Evolutionary conservation across 2,113 vertebrate species (phyloP).

Genomic region (Papio anubis): DNA sequence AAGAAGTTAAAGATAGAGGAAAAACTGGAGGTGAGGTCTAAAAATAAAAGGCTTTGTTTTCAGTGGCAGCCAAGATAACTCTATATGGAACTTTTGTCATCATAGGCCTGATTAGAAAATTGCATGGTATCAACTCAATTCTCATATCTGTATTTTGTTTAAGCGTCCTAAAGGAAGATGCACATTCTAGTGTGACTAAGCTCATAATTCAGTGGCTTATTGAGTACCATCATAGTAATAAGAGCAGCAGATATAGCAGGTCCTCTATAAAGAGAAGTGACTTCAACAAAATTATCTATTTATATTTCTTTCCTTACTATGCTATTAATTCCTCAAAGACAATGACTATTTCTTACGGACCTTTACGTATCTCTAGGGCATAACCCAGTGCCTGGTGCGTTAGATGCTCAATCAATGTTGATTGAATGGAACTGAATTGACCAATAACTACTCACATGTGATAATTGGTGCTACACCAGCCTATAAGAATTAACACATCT

Average conservation of each 20-base stretch:
- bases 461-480: neutral
- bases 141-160: neutral
- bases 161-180: neutral
- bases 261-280: neutral
- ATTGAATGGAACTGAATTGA: neutral
- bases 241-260: neutral
- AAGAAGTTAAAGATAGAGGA: neutral
- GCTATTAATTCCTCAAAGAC: neutral
- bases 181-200: neutral
- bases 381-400: neutral
- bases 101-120: neutral
- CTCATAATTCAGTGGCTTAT: neutral
- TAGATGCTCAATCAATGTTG: neutral
- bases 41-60: neutral
- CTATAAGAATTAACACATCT: neutral
- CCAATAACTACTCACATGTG: neutral
- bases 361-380: neutral
- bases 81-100: neutral
- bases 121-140: neutral
- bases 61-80: neutral
- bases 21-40: neutral
- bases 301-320: neutral
- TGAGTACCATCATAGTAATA: neutral
- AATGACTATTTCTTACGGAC: neutral
- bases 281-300: neutral